A percentile compares a stretch with the other conserved stretches of the same genome.
These are phyloP conservation scores for Poeciliopsis turrubarensis DNA, from an alignment of 2,113 vertebrate genomes.

Conservation along the genomic window DNA sequence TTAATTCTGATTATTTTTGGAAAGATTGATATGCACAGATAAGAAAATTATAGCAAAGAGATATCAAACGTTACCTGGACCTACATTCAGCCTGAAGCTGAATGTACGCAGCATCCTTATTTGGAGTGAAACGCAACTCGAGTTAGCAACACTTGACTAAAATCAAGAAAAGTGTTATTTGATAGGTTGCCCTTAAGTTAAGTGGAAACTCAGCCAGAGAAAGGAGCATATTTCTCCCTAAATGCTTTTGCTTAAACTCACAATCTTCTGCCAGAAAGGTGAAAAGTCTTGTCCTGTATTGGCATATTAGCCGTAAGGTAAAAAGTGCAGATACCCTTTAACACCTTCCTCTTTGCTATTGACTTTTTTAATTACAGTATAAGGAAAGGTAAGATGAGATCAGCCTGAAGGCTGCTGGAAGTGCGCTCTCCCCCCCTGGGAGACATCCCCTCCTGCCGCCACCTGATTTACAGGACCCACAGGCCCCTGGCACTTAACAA, in stretches of 20 bases:
- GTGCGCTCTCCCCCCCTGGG: conserved; percentile 69
- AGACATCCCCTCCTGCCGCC: conserved; percentile 75
- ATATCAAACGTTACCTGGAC: background rate
- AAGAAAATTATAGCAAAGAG: background rate
- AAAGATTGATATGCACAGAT: too few species aligned
- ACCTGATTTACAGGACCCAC: conserved; percentile 81
- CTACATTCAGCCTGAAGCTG: too few species aligned
- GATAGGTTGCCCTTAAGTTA: background rate
- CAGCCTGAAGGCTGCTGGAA: conserved; percentile 72
- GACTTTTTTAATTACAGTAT: conserved; percentile 77
- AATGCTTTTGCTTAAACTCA: conserved; percentile 1
- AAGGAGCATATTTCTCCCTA: background rate
- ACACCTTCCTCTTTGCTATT: conserved; percentile 68
- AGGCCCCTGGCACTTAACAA: conserved; percentile 80
- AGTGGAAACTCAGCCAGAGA: background rate
- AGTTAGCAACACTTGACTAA: background rate
- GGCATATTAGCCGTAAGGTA: conserved; percentile 34
- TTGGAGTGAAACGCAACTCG: background rate
- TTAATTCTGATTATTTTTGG: background rate
- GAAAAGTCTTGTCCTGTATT: conserved; percentile 22
- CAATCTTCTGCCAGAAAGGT: conserved; percentile 13
- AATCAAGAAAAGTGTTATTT: conserved; percentile 1
- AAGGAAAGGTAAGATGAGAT: conserved; percentile 71
- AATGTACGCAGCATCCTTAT: background rate
- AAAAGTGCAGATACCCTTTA: conserved; percentile 57